Conservation (phyloP, 2,113 vertebrate genomes). For the Cranoglanis bouderius region DNA sequence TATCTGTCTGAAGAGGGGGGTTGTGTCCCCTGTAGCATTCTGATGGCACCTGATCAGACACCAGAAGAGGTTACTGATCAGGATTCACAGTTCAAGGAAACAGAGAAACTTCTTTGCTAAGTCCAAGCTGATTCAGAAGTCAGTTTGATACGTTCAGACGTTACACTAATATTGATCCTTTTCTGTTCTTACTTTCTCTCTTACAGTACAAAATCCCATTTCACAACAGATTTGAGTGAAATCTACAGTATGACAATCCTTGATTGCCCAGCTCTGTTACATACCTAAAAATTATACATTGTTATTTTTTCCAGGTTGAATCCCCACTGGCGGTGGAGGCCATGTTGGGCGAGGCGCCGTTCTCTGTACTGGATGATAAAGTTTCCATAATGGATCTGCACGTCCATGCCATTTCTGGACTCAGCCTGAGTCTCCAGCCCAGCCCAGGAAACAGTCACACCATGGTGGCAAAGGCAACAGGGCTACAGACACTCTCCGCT, state of each 20-base stretch:
- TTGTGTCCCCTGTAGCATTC: too few species aligned
- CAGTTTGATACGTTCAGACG: too few species aligned
- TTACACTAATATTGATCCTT: not conserved
- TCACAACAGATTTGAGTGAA: too few species aligned
- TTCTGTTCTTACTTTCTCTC: not conserved
- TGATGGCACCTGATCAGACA: too few species aligned
- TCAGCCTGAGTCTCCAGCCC: slow-evolving; percentile 86
- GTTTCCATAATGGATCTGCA: slow-evolving; percentile 91
- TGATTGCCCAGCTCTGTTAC: not conserved
- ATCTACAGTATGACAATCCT: not conserved
- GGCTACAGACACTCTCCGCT: slow-evolving; percentile 84
- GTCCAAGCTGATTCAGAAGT: too few species aligned
- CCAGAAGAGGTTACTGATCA: too few species aligned
- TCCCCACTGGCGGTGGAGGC: slow-evolving; percentile 89
- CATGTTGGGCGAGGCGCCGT: slow-evolving; percentile 81
- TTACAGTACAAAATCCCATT: not conserved
- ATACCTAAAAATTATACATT: not conserved
- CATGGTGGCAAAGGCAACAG: slow-evolving; percentile 88
- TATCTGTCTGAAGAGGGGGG: too few species aligned
- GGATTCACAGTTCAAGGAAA: too few species aligned
- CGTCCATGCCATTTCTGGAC: slow-evolving; percentile 87
- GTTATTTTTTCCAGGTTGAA: slow-evolving; percentile 80
- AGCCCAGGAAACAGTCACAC: slow-evolving; percentile 96
- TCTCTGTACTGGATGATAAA: slow-evolving; percentile 94
- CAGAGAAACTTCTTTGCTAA: too few species aligned